These are phyloP conservation scores for Phrynocephalus guinanensis DNA, from an alignment of 2,797 vertebrate genomes.

Conservation along the genomic window DNA sequence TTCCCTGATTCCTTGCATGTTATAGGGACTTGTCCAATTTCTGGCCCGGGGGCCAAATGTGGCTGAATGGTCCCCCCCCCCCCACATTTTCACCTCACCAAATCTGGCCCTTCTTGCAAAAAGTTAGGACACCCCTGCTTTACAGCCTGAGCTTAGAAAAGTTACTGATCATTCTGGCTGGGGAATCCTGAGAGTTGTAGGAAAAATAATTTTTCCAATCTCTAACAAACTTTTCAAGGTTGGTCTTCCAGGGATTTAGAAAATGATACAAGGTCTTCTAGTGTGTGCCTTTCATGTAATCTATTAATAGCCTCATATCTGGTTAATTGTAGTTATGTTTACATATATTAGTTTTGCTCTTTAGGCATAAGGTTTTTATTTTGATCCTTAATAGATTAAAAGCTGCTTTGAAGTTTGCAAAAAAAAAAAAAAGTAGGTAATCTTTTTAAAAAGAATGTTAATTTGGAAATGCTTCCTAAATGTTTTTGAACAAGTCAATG, in stretches of 20 bases:
- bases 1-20: no score
- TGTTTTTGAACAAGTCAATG: not conserved
- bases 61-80: no score
- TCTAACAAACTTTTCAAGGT: not conserved
- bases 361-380: not conserved
- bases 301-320: not conserved
- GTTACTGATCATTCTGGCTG: not conserved
- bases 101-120: no score
- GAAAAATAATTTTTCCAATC: not conserved
- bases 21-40: no score
- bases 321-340: not conserved
- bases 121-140: no score
- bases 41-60: no score
- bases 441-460: not conserved
- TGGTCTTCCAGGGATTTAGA: not conserved
- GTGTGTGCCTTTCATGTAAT: not conserved
- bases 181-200: not conserved
- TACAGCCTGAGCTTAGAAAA: not conserved
- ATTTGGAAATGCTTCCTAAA: not conserved
- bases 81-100: no score
- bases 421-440: not conserved
- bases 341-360: not conserved
- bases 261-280: no score
- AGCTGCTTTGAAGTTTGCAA: not conserved
- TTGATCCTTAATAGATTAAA: not conserved